Percentiles rank a stretch among this genome's conserved stretches.
phyloP scores from a whole-genome alignment of 2,797 vertebrate genomes.

The Pangasius macronema region DNA sequence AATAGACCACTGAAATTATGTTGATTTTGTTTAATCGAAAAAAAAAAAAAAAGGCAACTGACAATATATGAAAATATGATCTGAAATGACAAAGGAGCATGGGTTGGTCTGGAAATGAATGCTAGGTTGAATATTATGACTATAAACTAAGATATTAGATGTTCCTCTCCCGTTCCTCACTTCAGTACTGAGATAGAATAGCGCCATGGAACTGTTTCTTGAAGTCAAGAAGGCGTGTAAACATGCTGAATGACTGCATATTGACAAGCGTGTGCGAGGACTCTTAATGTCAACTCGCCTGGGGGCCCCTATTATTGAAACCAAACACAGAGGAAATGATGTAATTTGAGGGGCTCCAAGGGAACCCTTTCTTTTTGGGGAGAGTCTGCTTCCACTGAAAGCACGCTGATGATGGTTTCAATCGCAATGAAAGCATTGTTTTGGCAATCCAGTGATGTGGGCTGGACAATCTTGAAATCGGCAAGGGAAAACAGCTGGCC shows the following conservation, averaged over 20 bases:
- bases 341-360: conserved; percentile 45
- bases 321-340: conserved; percentile 53
- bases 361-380: conserved; percentile 26
- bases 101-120: neutral
- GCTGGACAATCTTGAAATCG: conserved; percentile 24
- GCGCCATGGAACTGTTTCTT: conserved; percentile 20
- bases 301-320: conserved; percentile 46
- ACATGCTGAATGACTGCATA: conserved; percentile 42
- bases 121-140: neutral
- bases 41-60: neutral
- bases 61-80: neutral
- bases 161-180: neutral
- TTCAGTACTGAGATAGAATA: neutral
- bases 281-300: conserved; percentile 42
- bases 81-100: neutral
- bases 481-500: conserved; percentile 43
- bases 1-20: conserved; percentile 6
- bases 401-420: conserved; percentile 37
- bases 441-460: conserved; percentile 42
- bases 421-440: conserved; percentile 52
- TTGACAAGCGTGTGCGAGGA: conserved; percentile 41
- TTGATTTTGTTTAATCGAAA: neutral
- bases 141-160: neutral
- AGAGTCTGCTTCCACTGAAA: conserved; percentile 37
- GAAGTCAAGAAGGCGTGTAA: conserved; percentile 36